These are phyloP conservation scores for Temnothorax longispinosus DNA, from an alignment of 1,140 invertebrate species.

Conservation along the genomic window DNA sequence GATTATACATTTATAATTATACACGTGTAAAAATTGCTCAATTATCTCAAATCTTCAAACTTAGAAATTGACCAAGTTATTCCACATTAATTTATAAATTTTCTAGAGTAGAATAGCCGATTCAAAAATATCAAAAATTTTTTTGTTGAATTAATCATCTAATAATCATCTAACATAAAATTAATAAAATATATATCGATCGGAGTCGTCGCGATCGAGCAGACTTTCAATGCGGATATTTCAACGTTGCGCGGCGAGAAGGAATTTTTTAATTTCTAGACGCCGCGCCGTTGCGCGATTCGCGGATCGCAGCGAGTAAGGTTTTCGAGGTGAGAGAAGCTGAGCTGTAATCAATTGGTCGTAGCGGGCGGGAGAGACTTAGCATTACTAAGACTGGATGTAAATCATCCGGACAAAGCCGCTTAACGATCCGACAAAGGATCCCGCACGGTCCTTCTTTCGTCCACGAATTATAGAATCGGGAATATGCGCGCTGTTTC, in stretches of 20 bases:
- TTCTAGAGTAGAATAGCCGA: not conserved
- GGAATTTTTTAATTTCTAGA: slow-evolving; percentile 54
- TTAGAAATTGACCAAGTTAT: not conserved
- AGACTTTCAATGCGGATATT: slow-evolving; percentile 11
- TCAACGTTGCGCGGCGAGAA: not conserved
- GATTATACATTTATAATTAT: not conserved
- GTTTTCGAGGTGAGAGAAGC: slow-evolving; percentile 66
- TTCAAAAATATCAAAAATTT: not conserved
- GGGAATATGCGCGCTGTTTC: slow-evolving; percentile 78
- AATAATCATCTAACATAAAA: not conserved
- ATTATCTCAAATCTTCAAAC: not conserved
- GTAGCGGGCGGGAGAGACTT: slow-evolving; percentile 71
- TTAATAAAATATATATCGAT: slow-evolving; percentile 9
- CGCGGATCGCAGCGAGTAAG: slow-evolving; percentile 46
- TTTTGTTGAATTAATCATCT: not conserved
- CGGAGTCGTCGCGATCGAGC: not conserved
- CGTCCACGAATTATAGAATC: slow-evolving; percentile 83
- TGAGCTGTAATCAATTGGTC: slow-evolving; percentile 82
- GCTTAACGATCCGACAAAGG: slow-evolving; percentile 85
- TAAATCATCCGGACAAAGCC: slow-evolving; percentile 85
- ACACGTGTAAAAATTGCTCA: not conserved
- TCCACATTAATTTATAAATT: not conserved
- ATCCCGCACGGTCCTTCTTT: slow-evolving; percentile 72
- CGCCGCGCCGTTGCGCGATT: slow-evolving; percentile 35
- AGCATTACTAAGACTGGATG: slow-evolving; percentile 79